Percentiles rank a stretch among this genome's conserved stretches.
Conservation (phyloP, 2,113 vertebrate species). For the Neopipo cinnamomea region DNA sequence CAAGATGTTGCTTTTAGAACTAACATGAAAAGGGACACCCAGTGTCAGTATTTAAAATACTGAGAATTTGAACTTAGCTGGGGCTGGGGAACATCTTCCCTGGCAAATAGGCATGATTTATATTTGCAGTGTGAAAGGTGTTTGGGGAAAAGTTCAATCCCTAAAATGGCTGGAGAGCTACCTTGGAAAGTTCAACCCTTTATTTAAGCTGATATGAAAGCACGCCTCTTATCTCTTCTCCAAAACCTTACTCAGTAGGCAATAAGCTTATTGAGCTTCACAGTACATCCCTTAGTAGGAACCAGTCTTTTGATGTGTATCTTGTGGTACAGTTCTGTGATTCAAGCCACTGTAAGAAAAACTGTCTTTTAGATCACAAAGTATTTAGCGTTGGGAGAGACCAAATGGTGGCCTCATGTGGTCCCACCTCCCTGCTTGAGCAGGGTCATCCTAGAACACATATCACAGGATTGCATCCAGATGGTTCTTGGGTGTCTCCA, state of each 20-base stretch:
- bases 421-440: not conserved
- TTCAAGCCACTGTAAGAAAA: not conserved
- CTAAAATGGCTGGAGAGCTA: not conserved
- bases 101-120: not conserved
- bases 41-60: not conserved
- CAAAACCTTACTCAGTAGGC: not conserved
- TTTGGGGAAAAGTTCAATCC: not conserved
- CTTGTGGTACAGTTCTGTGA: not conserved
- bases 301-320: not conserved
- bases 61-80: not conserved
- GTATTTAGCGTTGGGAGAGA: not conserved
- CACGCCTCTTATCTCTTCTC: not conserved
- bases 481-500: not conserved
- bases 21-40: not conserved
- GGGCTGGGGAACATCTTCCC: not conserved
- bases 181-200: not conserved
- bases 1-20: not conserved
- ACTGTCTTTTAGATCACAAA: not conserved
- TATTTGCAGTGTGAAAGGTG: not conserved
- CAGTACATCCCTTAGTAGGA: not conserved
- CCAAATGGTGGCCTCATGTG: not conserved
- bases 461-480: not conserved
- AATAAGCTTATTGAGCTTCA: not conserved
- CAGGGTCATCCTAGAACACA: not conserved
- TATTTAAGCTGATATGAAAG: not conserved